Conservation (phyloP, 2,797 vertebrate genomes). For the Mormyrops attenuatus region DNA sequence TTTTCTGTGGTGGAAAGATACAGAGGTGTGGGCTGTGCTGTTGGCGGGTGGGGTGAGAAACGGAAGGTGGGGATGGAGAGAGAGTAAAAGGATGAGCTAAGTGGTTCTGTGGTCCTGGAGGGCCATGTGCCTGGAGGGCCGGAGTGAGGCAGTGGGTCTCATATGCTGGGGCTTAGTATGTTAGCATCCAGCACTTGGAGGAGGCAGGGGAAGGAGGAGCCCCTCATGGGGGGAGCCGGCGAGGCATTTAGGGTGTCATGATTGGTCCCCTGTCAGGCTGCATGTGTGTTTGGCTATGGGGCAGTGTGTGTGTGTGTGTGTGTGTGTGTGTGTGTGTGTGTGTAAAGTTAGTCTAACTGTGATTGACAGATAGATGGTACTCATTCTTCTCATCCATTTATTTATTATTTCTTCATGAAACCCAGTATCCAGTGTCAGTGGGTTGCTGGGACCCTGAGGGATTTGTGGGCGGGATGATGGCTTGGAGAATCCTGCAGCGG, state of each 20-base stretch:
- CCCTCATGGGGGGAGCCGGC: background rate
- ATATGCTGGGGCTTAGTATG: background rate
- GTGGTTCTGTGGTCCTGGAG: background rate
- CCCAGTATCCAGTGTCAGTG: background rate
- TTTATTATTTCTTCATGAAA: background rate
- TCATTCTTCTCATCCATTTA: background rate
- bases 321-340: background rate
- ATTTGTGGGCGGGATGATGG: background rate
- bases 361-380: background rate
- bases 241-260: background rate
- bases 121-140: background rate
- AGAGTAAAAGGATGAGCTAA: background rate
- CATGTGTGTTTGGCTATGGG: background rate
- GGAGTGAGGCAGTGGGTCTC: background rate
- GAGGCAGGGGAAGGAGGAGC: background rate
- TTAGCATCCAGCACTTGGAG: background rate
- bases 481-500: background rate
- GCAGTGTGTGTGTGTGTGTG: too few species aligned
- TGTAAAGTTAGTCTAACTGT: background rate
- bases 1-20: background rate
- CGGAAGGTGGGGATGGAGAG: background rate
- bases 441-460: background rate
- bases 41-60: background rate
- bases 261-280: background rate
- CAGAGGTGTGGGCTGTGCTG: background rate